Conservation (phyloP, 1,140 invertebrate species). For the Caenorhabditis briggsae region DNA sequence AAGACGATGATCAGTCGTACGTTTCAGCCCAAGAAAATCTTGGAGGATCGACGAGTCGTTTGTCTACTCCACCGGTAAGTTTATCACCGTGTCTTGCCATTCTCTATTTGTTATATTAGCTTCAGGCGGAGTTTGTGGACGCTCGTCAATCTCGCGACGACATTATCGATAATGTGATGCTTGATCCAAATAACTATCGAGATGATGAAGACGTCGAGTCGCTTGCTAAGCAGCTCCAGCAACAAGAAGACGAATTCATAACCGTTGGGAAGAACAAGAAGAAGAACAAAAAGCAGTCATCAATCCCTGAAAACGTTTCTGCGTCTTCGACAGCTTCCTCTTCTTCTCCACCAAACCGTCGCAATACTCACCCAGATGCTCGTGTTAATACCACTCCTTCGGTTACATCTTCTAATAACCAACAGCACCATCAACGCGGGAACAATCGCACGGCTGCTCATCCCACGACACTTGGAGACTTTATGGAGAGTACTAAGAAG, state of each 20-base stretch:
- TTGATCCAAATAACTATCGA: constrained; percentile 32
- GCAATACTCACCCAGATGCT: not conserved
- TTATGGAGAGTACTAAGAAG: not conserved
- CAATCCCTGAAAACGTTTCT: not conserved
- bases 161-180: constrained; percentile 15
- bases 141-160: constrained; percentile 25
- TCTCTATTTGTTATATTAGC: not conserved
- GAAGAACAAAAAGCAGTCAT: not conserved
- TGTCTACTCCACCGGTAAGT: constrained; percentile 11
- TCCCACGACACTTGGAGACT: constrained; percentile 5
- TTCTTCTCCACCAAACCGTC: constrained; percentile 15
- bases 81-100: no score
- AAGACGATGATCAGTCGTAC: constrained; percentile 42
- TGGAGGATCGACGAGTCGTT: constrained; percentile 13
- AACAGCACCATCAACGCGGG: not conserved
- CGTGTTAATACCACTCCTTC: not conserved
- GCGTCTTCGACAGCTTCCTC: not conserved
- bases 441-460: constrained; percentile 13
- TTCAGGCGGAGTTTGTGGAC: not conserved
- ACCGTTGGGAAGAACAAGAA: constrained; percentile 28
- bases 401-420: not conserved
- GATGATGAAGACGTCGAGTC: not conserved
- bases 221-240: not conserved
- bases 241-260: constrained; percentile 28
- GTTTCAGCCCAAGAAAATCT: constrained; percentile 35